These are phyloP conservation scores for Conus ventricosus DNA, from an alignment of 1,140 invertebrate species.

Conservation along the genomic window DNA sequence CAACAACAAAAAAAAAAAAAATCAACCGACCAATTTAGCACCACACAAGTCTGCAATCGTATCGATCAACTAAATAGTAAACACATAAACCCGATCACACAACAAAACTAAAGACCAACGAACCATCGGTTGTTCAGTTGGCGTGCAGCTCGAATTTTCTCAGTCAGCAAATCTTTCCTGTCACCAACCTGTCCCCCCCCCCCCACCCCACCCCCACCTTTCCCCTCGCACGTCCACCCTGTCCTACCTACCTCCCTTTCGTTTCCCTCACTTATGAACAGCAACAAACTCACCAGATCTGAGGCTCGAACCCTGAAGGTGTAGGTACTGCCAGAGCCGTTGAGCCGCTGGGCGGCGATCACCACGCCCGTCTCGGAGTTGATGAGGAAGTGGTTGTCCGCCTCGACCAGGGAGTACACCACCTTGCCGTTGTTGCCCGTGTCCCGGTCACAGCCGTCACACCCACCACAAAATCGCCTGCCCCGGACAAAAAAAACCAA, in stretches of 20 bases:
- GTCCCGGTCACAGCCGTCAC: slow-evolving; percentile 79
- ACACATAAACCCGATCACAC: too few relatives aligned
- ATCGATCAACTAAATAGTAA: too few relatives aligned
- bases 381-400: slow-evolving; percentile 76
- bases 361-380: slow-evolving; percentile 73
- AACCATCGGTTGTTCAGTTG: too few relatives aligned
- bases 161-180: too few relatives aligned
- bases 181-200: too few relatives aligned
- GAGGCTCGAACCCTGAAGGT: slow-evolving; percentile 82
- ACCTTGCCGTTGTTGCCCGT: slow-evolving; percentile 74
- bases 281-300: slow-evolving; percentile 77
- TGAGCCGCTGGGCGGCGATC: slow-evolving; percentile 63
- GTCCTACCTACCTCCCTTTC: neutral
- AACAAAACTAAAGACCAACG: too few relatives aligned
- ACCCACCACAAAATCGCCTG: slow-evolving; percentile 81
- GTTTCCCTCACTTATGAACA: neutral
- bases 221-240: neutral
- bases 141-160: too few relatives aligned
- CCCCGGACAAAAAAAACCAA: neutral
- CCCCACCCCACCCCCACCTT: neutral
- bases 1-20: too few relatives aligned
- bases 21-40: too few relatives aligned
- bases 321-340: slow-evolving; percentile 36
- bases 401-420: slow-evolving; percentile 87
- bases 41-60: too few relatives aligned